Base-by-base conservation (phyloP, 2,113 vertebrate genomes). In the Xiphophorus couchianus region DNA sequence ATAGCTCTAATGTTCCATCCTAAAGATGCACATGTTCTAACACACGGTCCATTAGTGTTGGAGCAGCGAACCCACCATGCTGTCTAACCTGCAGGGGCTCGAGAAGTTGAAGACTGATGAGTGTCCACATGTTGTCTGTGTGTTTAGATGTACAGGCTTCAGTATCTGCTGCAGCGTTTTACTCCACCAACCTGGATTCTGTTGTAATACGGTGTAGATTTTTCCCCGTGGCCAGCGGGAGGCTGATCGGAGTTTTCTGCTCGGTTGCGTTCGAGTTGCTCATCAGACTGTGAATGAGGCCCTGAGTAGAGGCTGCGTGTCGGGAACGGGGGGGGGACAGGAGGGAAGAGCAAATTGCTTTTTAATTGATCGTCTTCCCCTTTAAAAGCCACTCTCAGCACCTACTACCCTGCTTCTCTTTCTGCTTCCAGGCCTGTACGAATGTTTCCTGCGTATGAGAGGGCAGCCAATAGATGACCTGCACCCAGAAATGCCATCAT, bases 351-450 rank as follows among this genome's bases (percentile, higher is more conserved):
- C 78, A 91, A 89, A 93, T 92, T 86, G 87, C 88, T 89, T 91
- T 92, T 39, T 85, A 89, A 94, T 92, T 84, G 84, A 92, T 94
- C 88, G 83, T 74, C 83, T 78, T 85, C 84, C 84, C 79, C 65
- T 81, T 71, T 81, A 83, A 89, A 87, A 84, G 73, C 86, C 76
- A 80, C 67, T 80, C 83, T 84, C 74, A 60, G 60, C 66, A 69
- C 67, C 70, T 76, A 68, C 71, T 78, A 65, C 61, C 51, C 77
- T 77, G 72, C 78, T 77, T 78, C 83, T 64, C 73, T 29, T 67
- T 80, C 86, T 85, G 80, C 88, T 87, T 86, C 83, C 84, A 83
- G 81, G 63, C 66, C 68, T 48, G 44, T 48, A 1, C 17, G 44
- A 0, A 19, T 19, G 44, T 48, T 19, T 48, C 1, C 44, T 62